Conservation (phyloP, 2,797 vertebrate genomes). For the Brachyrhaphis roseni region DNA sequence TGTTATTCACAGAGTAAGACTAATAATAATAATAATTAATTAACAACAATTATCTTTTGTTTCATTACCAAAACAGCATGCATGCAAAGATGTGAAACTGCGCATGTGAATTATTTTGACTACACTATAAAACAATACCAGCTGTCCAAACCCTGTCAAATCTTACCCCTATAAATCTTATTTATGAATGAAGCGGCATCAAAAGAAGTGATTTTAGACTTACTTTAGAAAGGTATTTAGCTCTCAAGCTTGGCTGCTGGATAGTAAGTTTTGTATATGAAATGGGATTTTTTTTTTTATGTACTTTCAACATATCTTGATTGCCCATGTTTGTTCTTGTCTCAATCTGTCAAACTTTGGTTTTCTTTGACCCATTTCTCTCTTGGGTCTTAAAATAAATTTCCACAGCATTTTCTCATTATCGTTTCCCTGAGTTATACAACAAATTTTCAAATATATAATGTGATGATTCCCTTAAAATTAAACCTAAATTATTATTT, state of each 20-base stretch:
- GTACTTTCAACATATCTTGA: too few species aligned
- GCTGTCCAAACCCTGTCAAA: neutral
- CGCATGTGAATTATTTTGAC: neutral
- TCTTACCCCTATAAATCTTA: neutral
- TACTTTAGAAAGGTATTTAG: neutral
- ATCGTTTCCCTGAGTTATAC: neutral
- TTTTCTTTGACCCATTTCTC: too few species aligned
- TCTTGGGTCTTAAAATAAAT: too few species aligned
- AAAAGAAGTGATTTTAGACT: neutral
- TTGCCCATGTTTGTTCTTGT: too few species aligned
- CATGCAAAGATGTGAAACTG: neutral
- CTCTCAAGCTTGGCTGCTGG: neutral
- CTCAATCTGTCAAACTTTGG: too few species aligned
- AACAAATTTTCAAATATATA: neutral
- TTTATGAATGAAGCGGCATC: neutral
- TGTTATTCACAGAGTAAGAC: neutral
- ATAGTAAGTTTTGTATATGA: too few species aligned
- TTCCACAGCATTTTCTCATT: too few species aligned
- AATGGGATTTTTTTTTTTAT: too few species aligned
- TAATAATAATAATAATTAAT: too few species aligned
- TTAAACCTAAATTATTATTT: neutral
- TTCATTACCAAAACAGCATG: neutral
- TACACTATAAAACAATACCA: neutral
- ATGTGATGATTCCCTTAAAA: neutral
- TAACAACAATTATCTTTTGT: neutral